Evolutionary conservation across 2,113 vertebrate species (phyloP).

Genomic region (Cyprinodon brontotheroides): DNA sequence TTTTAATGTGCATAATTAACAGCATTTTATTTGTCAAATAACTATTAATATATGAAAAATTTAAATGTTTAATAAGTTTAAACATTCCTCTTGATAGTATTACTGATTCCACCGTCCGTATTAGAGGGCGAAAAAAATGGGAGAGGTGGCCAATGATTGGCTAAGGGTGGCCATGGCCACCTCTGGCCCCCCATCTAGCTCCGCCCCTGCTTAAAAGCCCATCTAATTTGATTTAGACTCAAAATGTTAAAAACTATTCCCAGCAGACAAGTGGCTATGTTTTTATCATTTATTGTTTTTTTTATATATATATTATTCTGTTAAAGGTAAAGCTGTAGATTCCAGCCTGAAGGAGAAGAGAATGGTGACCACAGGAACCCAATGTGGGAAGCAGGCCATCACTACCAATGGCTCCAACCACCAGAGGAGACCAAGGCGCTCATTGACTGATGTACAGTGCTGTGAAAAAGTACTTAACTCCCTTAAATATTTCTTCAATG

Average conservation of each 20-base stretch:
- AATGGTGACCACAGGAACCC: slow-evolving; percentile 82
- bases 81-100: no score
- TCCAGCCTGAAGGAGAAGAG: slow-evolving; percentile 73
- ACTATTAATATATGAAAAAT: no score
- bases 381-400: slow-evolving; percentile 78
- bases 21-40: no score
- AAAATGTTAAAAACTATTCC: slow-evolving; percentile 2
- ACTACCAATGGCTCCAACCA: slow-evolving; percentile 64
- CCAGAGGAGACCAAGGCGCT: slow-evolving; percentile 73
- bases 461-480: background rate
- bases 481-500: background rate
- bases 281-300: background rate
- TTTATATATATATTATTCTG: background rate
- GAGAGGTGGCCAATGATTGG: no score
- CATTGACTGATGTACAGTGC: slow-evolving; percentile 61
- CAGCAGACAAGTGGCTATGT: slow-evolving; percentile 7
- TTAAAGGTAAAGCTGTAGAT: slow-evolving; percentile 74
- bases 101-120: no score
- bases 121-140: no score
- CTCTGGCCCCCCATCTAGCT: no score
- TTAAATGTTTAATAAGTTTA: no score
- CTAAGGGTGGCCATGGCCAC: no score
- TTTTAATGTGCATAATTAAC: no score
- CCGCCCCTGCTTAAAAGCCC: no score
- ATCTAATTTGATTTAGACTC: no score